phyloP scores from a whole-genome alignment of 2,797 vertebrate species.

The Pelodytes ibericus region DNA sequence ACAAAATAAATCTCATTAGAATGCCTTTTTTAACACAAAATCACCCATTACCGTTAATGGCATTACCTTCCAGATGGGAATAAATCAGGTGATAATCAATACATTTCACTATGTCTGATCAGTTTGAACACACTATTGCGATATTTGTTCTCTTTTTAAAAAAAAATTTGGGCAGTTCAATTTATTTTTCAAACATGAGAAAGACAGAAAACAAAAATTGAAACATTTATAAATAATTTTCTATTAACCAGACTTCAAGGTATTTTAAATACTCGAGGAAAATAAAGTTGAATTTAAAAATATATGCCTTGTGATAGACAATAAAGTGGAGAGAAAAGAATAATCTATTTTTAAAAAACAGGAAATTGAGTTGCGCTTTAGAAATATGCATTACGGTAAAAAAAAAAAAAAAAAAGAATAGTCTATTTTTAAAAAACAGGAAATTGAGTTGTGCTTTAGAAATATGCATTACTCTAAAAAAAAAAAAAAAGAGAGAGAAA shows the following conservation, averaged over 20 bases:
- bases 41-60: slow-evolving; percentile 29
- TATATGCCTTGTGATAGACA: not conserved
- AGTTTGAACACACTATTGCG: not conserved
- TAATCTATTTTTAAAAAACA: not conserved
- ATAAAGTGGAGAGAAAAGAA: not conserved
- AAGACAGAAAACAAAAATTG: slow-evolving; percentile 16
- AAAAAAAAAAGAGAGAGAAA: not conserved
- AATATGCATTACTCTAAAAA: not conserved
- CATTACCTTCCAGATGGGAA: slow-evolving; percentile 19
- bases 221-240: not conserved
- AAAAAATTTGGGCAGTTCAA: no score
- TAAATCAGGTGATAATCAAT: slow-evolving; percentile 32
- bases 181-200: slow-evolving; percentile 3
- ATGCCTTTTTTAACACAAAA: not conserved
- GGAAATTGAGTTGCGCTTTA: not conserved
- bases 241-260: not conserved
- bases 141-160: not conserved
- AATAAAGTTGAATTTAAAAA: not conserved
- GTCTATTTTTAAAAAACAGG: not conserved
- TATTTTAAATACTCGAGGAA: not conserved
- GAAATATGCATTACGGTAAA: not conserved
- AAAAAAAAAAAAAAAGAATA: not conserved
- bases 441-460: not conserved
- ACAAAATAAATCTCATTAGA: slow-evolving; percentile 32
- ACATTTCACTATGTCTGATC: slow-evolving; percentile 1